Conservation (phyloP, 2,888 invertebrate species). For the Malachius bipustulatus region DNA sequence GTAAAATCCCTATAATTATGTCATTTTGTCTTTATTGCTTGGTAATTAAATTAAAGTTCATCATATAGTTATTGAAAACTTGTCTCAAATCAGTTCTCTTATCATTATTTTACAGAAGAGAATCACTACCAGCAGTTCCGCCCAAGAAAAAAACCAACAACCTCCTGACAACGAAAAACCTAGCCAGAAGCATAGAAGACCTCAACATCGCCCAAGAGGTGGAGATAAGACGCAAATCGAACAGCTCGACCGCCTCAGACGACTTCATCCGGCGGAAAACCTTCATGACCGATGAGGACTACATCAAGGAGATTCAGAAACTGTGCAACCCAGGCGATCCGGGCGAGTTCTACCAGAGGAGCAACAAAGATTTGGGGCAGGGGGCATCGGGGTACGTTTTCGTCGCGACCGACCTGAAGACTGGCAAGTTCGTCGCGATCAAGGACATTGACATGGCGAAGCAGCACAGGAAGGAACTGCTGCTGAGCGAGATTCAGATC, state of each 20-base stretch:
- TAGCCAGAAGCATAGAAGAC: constrained; percentile 36
- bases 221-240: constrained; percentile 32
- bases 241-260: constrained; percentile 24
- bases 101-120: constrained; percentile 29
- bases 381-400: constrained; percentile 91
- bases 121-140: constrained; percentile 47
- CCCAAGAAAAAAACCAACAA: constrained; percentile 32
- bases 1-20: no score
- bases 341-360: constrained; percentile 61
- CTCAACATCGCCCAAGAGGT: constrained; percentile 35
- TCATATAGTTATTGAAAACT: no score
- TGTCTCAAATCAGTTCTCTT: no score
- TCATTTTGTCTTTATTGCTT: no score
- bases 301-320: constrained; percentile 54
- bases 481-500: constrained; percentile 88
- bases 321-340: constrained; percentile 81
- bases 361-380: constrained; percentile 73
- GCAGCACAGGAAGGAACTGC: constrained; percentile 91
- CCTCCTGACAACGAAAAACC: constrained; percentile 28
- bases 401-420: constrained; percentile 68
- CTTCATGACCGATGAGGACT: constrained; percentile 57
- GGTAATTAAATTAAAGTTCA: no score
- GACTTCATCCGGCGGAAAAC: constrained; percentile 35
- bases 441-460: constrained; percentile 92
- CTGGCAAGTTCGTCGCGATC: constrained; percentile 73